phyloP scores from a whole-genome alignment of 2,888 invertebrate genomes.

The Drosophila diplacantha region DNA sequence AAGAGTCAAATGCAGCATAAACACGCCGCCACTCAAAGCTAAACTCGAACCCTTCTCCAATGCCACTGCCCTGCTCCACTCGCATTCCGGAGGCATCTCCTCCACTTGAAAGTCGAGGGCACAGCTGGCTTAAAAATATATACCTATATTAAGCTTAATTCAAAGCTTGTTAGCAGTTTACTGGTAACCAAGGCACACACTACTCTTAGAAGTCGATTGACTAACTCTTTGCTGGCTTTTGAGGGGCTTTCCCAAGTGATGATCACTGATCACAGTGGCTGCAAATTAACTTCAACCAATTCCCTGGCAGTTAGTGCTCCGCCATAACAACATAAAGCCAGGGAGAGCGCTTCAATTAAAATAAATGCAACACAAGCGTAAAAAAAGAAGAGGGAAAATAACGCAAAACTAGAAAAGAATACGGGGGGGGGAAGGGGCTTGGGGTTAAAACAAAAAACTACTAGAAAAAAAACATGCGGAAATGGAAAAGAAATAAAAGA shows the following conservation, averaged over 20 bases:
- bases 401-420: constrained; percentile 5
- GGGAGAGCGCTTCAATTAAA: constrained; percentile 42
- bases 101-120: background rate
- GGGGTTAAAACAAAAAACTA: constrained; percentile 20
- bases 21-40: constrained; percentile 9
- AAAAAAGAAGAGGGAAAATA: constrained; percentile 16
- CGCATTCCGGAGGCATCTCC: too few relatives aligned
- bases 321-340: constrained; percentile 5
- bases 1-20: constrained; percentile 39
- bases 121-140: background rate
- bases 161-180: background rate
- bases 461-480: background rate
- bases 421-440: background rate
- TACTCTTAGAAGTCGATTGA: background rate
- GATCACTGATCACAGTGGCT: background rate
- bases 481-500: constrained; percentile 10
- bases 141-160: background rate
- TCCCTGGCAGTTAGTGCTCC: constrained; percentile 11
- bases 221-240: background rate
- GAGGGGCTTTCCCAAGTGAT: background rate
- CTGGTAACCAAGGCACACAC: background rate
- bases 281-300: constrained; percentile 13
- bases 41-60: background rate
- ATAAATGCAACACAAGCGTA: constrained; percentile 44
- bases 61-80: background rate